Base-by-base conservation (phyloP, 2,888 invertebrate genomes). In the Cremastinae sp. region DNA sequence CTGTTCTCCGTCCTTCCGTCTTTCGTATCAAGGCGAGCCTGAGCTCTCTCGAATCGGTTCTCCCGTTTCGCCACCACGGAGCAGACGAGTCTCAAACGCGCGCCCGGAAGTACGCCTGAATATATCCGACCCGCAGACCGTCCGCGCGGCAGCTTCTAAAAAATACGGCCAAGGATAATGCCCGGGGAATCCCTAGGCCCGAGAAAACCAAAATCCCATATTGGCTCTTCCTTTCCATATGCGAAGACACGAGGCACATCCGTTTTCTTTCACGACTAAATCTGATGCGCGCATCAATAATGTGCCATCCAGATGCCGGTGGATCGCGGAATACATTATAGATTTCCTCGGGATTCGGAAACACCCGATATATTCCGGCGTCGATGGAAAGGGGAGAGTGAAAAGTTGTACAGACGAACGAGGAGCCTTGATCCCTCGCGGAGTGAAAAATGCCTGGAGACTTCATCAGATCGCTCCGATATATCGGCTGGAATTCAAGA, bases 91-190 rank as follows among this genome's bases (percentile, higher is more conserved):
- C 43, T 35, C 14, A 14, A 51, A 18, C n/a, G 55, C 45, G 45
- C 35, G 69, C 69, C 77, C 74, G 73, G 77, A 77, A 77, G 77
- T 77, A 51, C 65, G 73, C 59, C 35, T 56, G 56, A 74, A 73
- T 66, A 74, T 77, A n/a, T n/a, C n/a, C n/a, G n/a, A n/a, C 69
- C 49, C 41, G 37, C 47, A 28, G 55, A 65, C 53, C 45, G 14
- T 53, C 45, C 64, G 64, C 59, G 37, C 61, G 65, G 72, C 69
- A 9, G 41, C 49, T 69, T 49, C 65, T 66, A 22, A 22, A 61
- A 65, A 68, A 41, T 53, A 41, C 55, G 16, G 43, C 41, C 14
- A 9, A 47, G 28, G 66, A 68, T 43, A 35, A 53, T 28, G 22
- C 35, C 16, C 4, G 51, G 47, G 65, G 47, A 71, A 71, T 73